Percentiles rank a stretch among this genome's conserved stretches.
These are phyloP conservation scores for Pentalonia nigronervosa DNA, from an alignment of 1,140 invertebrate species.

Conservation along the genomic window DNA sequence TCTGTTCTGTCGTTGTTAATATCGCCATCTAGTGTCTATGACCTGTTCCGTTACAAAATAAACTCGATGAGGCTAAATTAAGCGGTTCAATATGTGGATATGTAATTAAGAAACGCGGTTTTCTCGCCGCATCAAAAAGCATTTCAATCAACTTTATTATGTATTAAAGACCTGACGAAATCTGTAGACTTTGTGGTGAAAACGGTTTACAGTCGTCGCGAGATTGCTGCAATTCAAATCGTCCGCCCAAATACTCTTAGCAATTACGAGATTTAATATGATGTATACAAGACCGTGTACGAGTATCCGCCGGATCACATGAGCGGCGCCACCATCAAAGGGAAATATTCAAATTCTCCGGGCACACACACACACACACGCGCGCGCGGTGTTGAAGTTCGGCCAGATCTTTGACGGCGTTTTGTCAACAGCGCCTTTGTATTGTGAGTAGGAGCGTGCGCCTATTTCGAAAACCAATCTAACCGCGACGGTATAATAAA, in stretches of 20 bases:
- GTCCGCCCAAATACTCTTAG: neutral
- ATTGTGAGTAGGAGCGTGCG: neutral
- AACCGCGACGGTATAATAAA: neutral
- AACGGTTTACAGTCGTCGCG: neutral
- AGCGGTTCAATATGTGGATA: neutral
- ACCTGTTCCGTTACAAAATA: neutral
- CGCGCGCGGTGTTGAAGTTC: neutral
- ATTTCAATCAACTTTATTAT: neutral
- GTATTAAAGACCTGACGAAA: neutral
- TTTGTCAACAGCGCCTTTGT: slow-evolving; percentile 5
- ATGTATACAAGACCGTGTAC: neutral
- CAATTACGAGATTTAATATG: neutral
- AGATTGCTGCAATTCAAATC: neutral
- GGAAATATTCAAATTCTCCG: neutral
- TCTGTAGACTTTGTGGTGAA: neutral
- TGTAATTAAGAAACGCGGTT: neutral
- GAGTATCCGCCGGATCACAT: neutral
- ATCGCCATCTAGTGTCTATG: no score
- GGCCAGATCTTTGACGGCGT: neutral
- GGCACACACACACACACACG: no score
- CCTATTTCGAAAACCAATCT: neutral
- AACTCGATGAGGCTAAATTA: neutral
- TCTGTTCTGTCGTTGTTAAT: no score
- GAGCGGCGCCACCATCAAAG: neutral
- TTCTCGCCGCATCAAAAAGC: neutral